Evolutionary conservation across 2,888 invertebrate species (phyloP).

Genomic region (Eilema sororculum): DNA sequence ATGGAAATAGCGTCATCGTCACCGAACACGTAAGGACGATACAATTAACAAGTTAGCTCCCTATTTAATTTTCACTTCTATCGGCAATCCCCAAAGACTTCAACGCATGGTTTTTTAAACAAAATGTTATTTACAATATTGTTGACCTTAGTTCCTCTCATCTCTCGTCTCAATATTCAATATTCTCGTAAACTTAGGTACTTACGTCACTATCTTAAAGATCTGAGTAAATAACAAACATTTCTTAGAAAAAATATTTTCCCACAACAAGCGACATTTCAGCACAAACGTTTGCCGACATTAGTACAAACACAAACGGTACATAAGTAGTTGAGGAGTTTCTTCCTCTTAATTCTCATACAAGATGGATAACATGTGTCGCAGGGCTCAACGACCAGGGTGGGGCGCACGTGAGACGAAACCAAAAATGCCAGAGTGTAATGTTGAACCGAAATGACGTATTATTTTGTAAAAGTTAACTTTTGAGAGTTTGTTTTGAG

Average conservation of each 20-base stretch:
- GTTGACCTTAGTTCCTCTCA: too few relatives aligned
- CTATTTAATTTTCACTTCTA: too few relatives aligned
- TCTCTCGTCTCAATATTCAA: not conserved
- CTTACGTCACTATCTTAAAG: not conserved
- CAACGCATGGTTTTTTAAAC: too few relatives aligned
- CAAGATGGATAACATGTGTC: constrained; percentile 43
- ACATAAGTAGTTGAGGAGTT: constrained; percentile 6
- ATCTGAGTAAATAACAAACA: not conserved
- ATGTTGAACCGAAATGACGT: not conserved
- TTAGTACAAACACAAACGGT: not conserved
- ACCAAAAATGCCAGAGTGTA: constrained; percentile 15
- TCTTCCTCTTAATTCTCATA: constrained; percentile 35
- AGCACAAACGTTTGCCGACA: not conserved
- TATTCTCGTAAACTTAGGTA: too few relatives aligned
- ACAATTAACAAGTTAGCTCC: too few relatives aligned
- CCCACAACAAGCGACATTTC: not conserved
- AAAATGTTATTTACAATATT: too few relatives aligned
- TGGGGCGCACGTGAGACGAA: constrained; percentile 41
- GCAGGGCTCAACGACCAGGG: constrained; percentile 27
- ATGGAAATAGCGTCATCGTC: too few relatives aligned
- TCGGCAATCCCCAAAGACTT: too few relatives aligned
- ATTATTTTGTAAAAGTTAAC: constrained; percentile 1
- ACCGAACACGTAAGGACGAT: too few relatives aligned
- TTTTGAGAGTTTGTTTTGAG: not conserved
- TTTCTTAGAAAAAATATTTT: not conserved